Percentiles rank a stretch among this genome's conserved stretches.
Evolutionary conservation across 2,888 invertebrate species (phyloP).

Genomic region (Ellobium chinense): DNA sequence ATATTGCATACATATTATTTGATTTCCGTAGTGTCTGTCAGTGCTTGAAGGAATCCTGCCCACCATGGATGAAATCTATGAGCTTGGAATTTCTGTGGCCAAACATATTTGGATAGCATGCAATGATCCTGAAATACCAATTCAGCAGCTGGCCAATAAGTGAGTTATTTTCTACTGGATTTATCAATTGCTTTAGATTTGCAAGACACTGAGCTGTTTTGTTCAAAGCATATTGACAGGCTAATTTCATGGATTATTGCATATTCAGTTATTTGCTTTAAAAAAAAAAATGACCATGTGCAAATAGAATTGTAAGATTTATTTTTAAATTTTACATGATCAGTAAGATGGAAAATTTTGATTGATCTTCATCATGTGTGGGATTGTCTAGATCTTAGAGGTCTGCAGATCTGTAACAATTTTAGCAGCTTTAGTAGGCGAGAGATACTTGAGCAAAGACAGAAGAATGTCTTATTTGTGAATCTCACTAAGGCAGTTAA

Average conservation of each 20-base stretch:
- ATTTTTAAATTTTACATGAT: neutral
- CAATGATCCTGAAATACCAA: conserved; percentile 89
- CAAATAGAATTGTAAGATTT: too few relatives aligned
- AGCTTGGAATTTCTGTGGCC: conserved; percentile 81
- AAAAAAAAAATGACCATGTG: too few relatives aligned
- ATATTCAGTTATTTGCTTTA: neutral
- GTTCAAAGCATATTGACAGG: neutral
- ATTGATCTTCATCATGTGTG: too few relatives aligned
- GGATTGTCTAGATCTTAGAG: too few relatives aligned
- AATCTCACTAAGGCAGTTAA: too few relatives aligned
- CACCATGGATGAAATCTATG: conserved; percentile 72
- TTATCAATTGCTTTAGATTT: neutral
- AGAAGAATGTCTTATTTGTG: too few relatives aligned
- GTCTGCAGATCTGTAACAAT: too few relatives aligned
- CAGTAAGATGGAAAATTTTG: too few relatives aligned
- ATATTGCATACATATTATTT: neutral
- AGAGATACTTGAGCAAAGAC: too few relatives aligned
- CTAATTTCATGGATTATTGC: neutral
- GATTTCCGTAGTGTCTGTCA: conserved; percentile 83
- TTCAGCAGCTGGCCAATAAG: conserved; percentile 81
- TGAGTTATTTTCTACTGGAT: conserved; percentile 47
- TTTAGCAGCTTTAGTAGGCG: too few relatives aligned
- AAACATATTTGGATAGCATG: conserved; percentile 90
- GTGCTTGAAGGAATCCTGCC: conserved; percentile 85
- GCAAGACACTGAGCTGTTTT: neutral